Base-by-base conservation (phyloP, 1,140 invertebrate genomes). In the Globodera rostochiensis region DNA sequence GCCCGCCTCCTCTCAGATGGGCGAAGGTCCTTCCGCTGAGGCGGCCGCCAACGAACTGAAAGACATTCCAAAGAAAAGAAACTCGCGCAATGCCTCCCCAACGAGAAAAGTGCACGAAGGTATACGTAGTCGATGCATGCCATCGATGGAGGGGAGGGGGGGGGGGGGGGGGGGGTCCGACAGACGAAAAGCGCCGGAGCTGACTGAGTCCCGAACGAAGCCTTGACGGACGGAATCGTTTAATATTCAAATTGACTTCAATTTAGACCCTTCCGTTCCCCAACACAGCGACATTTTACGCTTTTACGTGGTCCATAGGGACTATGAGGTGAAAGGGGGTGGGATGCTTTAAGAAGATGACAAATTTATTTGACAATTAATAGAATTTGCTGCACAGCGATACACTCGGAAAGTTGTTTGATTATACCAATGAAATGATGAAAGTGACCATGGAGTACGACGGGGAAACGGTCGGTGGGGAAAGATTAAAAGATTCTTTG, bases 301-400 rank as follows among this genome's bases (percentile, higher is more conserved):
- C 3, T 90, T 90, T 80, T 89, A 89, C 74, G 86, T 90, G 50
- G 88, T 89, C 9, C 87, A 90, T 57, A 84, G 88, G 74, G 80
- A 88, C 57, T 88, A 88, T 66, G 82, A 88, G 57, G 57, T 64
- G 6, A 53, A 53, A 53, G 15, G 53, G 15, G 53, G 19, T 3
- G 53, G 15, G 7, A 53, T 11, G 15, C 19, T 19, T 6, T 64
- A 6, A 64, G 19, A 64, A 64, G 21, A 15, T 36, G 36, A 36
- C 36, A 36, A 25, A 3, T 36, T 36, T 53, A 9, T 7, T 53
- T 53, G 4, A 7, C 7, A 53, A 53, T 53, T 2, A 53, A 53
- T 13, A 64, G n/a, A 89, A 89, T 81, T 76, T 89, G 73, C 79
- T 89, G 47, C 83, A 83, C 70, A 87, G 87, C n/a, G 85, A 88